A percentile compares a stretch with the other conserved stretches of the same genome.
Evolutionary conservation across 2,797 vertebrate genomes (phyloP).

Genomic region (Mareca penelope): DNA sequence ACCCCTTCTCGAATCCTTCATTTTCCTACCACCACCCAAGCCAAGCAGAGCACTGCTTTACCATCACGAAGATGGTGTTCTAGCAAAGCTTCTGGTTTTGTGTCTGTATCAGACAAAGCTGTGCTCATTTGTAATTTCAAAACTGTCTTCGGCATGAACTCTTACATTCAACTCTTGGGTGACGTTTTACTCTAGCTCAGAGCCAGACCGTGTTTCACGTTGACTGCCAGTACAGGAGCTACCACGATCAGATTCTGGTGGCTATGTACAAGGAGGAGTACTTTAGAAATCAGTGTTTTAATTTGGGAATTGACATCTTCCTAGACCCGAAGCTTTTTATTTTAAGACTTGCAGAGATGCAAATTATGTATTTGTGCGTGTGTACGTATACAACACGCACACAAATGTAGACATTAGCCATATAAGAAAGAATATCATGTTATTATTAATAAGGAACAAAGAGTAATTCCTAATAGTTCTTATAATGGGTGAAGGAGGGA

Average conservation of each 20-base stretch:
- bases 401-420: background rate
- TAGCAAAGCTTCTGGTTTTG: background rate
- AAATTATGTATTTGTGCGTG: background rate
- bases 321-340: background rate
- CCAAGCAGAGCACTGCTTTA: background rate
- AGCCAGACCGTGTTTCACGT: background rate
- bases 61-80: background rate
- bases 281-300: background rate
- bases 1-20: rapidly evolving
- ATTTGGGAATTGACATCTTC: background rate
- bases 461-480: background rate
- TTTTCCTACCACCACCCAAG: background rate
- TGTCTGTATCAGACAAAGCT: background rate
- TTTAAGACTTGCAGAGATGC: background rate
- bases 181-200: background rate
- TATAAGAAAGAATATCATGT: background rate
- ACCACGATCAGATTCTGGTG: background rate
- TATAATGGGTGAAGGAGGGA: background rate
- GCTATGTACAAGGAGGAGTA: background rate
- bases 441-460: background rate
- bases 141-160: background rate
- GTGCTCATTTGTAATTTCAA: background rate
- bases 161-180: background rate
- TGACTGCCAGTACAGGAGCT: background rate
- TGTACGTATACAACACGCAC: background rate